Evolutionary conservation across 2,888 invertebrate genomes (phyloP).

Genomic region (Lamproptera curius): DNA sequence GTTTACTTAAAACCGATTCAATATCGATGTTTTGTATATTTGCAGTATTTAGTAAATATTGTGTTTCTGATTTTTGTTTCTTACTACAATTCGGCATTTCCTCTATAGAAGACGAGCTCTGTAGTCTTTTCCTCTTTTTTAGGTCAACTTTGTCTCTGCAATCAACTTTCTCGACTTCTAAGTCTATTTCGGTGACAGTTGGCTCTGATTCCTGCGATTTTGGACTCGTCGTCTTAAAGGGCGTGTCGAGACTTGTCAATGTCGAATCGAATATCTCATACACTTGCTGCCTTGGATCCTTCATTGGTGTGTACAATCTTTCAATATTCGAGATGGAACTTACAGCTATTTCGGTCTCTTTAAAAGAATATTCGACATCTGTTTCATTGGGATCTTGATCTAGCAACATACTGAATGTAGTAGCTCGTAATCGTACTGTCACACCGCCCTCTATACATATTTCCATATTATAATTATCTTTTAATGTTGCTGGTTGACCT

Average conservation of each 20-base stretch:
- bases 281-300: constrained; percentile 52
- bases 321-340: constrained; percentile 52
- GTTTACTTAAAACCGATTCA: constrained; percentile 63
- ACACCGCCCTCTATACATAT: constrained; percentile 61
- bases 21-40: constrained; percentile 70
- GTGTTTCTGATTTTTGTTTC: constrained; percentile 51
- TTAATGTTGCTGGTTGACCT: constrained; percentile 42
- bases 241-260: constrained; percentile 66
- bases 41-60: constrained; percentile 52
- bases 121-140: constrained; percentile 56
- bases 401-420: constrained; percentile 41
- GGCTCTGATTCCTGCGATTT: constrained; percentile 35
- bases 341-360: constrained; percentile 59
- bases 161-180: constrained; percentile 41
- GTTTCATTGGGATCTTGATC: constrained; percentile 39
- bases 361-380: constrained; percentile 36
- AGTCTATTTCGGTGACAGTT: constrained; percentile 48
- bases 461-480: constrained; percentile 66
- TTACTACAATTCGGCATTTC: constrained; percentile 47
- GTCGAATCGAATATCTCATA: constrained; percentile 69
- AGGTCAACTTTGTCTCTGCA: constrained; percentile 35
- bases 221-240: constrained; percentile 49
- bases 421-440: constrained; percentile 55
- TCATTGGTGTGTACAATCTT: constrained; percentile 60
- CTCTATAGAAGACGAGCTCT: constrained; percentile 41